Conservation (phyloP, 2,888 invertebrate genomes). For the Caenorhabditis auriculariae region DNA sequence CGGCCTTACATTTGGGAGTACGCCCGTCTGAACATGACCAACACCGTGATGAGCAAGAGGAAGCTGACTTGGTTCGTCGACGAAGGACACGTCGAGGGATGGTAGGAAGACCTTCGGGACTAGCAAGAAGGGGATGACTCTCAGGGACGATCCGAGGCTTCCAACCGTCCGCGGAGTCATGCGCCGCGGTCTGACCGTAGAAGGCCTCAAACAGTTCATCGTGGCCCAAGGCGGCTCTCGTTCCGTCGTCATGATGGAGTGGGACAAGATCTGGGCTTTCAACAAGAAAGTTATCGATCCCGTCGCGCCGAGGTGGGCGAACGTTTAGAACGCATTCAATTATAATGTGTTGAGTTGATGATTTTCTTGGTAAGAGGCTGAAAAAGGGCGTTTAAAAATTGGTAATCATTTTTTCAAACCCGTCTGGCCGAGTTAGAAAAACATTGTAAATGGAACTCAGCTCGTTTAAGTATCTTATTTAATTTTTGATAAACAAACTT, state of each 20-base stretch:
- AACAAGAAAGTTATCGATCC: slow-evolving; percentile 99
- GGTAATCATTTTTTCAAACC: no score
- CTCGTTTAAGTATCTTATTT: no score
- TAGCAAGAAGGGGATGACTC: no score
- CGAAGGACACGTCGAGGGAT: slow-evolving; percentile 89
- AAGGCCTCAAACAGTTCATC: slow-evolving; percentile 93
- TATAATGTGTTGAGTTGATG: slow-evolving; percentile 72
- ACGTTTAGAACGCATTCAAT: no score
- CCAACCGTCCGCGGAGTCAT: slow-evolving; percentile 96
- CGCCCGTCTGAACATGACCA: slow-evolving; percentile 92
- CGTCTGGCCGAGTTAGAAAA: no score
- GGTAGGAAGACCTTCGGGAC: slow-evolving; percentile 71
- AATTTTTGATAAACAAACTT: no score
- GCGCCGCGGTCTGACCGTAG: slow-evolving; percentile 93
- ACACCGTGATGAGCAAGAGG: slow-evolving; percentile 94
- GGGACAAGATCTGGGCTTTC: slow-evolving; percentile 99
- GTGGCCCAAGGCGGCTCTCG: slow-evolving; percentile 93
- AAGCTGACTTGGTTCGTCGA: slow-evolving; percentile 98
- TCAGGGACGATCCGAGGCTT: slow-evolving; percentile 92
- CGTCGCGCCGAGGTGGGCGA: slow-evolving; percentile 80
- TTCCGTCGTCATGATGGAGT: slow-evolving; percentile 98
- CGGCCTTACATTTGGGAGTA: slow-evolving; percentile 95
- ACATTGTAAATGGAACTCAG: no score
- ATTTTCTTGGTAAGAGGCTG: no score
- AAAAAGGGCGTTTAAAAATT: no score